These are phyloP conservation scores for Holothuria glaberrima DNA, from an alignment of 35 echinoderm and acorn worm species.

Conservation along the genomic window DNA sequence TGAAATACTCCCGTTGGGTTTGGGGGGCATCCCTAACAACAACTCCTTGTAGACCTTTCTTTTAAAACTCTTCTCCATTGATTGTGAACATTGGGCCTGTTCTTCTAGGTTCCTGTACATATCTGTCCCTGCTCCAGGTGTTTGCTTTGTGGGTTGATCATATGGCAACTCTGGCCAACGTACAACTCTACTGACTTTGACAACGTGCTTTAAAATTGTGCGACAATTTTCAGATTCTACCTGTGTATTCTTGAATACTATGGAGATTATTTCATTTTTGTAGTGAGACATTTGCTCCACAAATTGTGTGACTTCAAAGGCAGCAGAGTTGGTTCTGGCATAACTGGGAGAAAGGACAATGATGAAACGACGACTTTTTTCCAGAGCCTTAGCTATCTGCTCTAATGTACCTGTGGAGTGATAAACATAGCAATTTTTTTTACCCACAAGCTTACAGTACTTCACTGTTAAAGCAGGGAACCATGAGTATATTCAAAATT, in stretches of 20 bases:
- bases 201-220: background rate
- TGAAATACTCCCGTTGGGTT: background rate
- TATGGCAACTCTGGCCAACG: background rate
- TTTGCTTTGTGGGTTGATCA: background rate
- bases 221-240: background rate
- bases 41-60: conserved; percentile 33
- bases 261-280: conserved; percentile 43
- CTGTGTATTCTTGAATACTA: conserved; percentile 1
- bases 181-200: conserved; percentile 24
- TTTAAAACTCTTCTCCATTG: conserved; percentile 7
- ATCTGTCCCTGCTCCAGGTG: no score
- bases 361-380: conserved; percentile 35
- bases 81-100: background rate
- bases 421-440: background rate
- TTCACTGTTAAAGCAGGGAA: no score
- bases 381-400: conserved; percentile 14
- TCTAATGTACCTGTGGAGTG: conserved; percentile 21
- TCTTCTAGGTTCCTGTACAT: background rate
- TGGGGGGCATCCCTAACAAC: conserved; percentile 42
- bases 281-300: background rate
- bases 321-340: background rate
- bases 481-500: no score
- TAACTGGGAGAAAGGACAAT: conserved; percentile 25
- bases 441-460: no score
- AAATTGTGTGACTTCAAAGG: background rate